phyloP scores from a whole-genome alignment of 2,888 invertebrate genomes.

The Graphium colonna region DNA sequence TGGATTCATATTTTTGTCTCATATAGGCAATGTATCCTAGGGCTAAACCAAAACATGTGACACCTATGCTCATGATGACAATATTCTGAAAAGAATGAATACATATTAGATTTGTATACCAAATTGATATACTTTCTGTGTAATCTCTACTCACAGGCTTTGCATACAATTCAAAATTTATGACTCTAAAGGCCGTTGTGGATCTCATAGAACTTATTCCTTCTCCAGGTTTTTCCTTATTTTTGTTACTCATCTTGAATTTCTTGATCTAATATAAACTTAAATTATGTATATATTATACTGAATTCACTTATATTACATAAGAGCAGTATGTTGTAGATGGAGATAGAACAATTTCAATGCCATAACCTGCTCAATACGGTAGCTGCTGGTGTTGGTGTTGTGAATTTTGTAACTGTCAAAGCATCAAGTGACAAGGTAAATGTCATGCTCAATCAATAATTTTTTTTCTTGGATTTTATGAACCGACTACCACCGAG shows the following conservation, averaged over 20 bases:
- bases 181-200: constrained; percentile 86
- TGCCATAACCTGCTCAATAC: too few species aligned
- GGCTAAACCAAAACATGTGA: constrained; percentile 86
- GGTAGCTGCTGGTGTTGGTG: too few species aligned
- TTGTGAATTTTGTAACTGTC: too few species aligned
- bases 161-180: constrained; percentile 94
- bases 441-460: too few species aligned
- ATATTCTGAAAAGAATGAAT: constrained; percentile 84
- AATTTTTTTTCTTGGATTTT: too few species aligned
- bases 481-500: too few species aligned
- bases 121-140: not conserved
- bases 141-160: constrained; percentile 86
- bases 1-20: constrained; percentile 87
- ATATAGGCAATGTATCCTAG: constrained; percentile 92
- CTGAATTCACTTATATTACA: too few species aligned
- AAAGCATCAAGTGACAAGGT: too few species aligned
- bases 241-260: constrained; percentile 38
- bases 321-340: too few species aligned
- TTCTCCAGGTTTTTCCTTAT: constrained; percentile 82
- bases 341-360: too few species aligned
- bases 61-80: constrained; percentile 90
- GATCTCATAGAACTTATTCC: constrained; percentile 87
- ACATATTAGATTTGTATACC: not conserved
- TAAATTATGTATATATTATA: too few species aligned
- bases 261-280: too few species aligned